Base-by-base conservation (phyloP, 2,113 vertebrate genomes). In the Baryphthengus martii region DNA sequence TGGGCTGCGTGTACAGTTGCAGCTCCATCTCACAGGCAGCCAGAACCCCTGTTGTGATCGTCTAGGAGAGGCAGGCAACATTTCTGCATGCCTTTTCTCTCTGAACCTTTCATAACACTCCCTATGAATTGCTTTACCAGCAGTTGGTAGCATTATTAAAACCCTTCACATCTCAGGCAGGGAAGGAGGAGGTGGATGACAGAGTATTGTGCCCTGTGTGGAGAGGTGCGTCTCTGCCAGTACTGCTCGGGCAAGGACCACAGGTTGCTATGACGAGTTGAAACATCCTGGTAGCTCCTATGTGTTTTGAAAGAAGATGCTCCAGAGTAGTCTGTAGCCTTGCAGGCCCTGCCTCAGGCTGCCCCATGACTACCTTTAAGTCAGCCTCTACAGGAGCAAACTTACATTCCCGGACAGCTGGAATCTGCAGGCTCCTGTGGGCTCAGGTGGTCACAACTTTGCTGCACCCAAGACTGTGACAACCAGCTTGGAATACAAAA, bases 391-490 rank as follows among this genome's bases (percentile, higher is more conserved):
- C 26, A 28, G 33, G 24, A n/a, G n/a, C 63, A 58, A 45, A 58
- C 56, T 31, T 56, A 6, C 19, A 9, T 15, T 26, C 18, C 5
- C 2, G 2, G 31, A 11, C 70, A 25, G 42, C 13, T 21, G 37
- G 16, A 42, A 11, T 24, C 56, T 63, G 33, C 44, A 29, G 66
- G 37, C 19, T 44, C 40, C 45, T 2, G 0, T 79, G 74, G 45
- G 15, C 66, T 80, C 61, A 55, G 29, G 14, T 1, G 3, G 6
- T 33, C 10, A 7, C 17, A 68, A 3, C 21, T 62, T 62, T 42
- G 9, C 35, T 56, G 23, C 49, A 16, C 42, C 29, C 0, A 1
- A 70, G 56, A 40, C 33, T 1, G 1, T 40, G 42, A 52, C 0
- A 0, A 28, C 8, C 1, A 1, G 23, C 26, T 35, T 71, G 44